Evolutionary conservation across 1,140 invertebrate species (phyloP).

Genomic region (Heliconius hermathena): DNA sequence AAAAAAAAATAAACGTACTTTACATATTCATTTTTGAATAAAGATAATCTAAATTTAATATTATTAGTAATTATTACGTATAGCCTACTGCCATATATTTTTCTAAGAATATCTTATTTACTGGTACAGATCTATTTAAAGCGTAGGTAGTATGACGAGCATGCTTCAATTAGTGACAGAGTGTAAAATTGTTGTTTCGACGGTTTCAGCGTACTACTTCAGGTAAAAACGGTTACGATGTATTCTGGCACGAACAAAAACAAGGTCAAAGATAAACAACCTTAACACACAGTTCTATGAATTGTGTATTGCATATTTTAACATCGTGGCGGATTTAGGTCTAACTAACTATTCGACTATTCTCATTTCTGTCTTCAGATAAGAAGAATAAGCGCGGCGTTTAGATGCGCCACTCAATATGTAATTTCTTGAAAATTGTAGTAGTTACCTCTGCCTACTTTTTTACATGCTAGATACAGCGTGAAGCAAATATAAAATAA

Average conservation of each 20-base stretch:
- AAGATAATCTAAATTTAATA: too few species aligned
- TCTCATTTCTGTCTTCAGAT: too few species aligned
- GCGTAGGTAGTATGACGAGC: background rate
- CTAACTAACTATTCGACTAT: too few species aligned
- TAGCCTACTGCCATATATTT: background rate
- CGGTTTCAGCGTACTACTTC: conserved; percentile 7
- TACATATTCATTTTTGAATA: too few species aligned
- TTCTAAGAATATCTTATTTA: background rate
- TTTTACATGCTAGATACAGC: too few species aligned
- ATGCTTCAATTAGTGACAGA: conserved; percentile 6
- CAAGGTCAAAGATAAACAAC: conserved; percentile 4
- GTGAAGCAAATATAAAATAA: too few species aligned
- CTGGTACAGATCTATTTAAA: background rate
- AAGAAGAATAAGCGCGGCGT: too few species aligned
- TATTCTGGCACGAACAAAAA: background rate
- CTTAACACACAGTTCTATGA: background rate
- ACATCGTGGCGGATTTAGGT: background rate
- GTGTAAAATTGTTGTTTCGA: conserved; percentile 4
- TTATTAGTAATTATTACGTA: background rate
- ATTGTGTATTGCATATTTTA: background rate
- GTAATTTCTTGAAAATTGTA: too few species aligned
- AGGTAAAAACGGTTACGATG: background rate
- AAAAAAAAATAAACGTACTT: too few species aligned
- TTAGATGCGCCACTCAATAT: too few species aligned
- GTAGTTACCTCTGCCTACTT: too few species aligned